phyloP scores from a whole-genome alignment of 2,888 invertebrate genomes.

The Leptinotarsa rubiginosa region DNA sequence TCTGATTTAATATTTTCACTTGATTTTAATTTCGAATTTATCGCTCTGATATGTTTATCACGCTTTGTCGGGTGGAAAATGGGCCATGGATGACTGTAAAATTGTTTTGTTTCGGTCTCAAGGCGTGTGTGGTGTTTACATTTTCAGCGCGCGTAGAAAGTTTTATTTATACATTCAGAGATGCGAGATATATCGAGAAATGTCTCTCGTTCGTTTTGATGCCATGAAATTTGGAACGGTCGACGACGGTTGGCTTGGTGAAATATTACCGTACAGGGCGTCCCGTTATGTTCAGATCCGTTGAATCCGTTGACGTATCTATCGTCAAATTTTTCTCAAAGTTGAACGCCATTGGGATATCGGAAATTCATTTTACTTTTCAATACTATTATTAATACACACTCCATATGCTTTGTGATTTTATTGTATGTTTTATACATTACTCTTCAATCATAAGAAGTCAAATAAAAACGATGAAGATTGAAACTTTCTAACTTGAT shows the following conservation, averaged over 20 bases:
- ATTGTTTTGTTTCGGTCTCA: constrained; percentile 12
- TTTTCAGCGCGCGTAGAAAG: constrained; percentile 11
- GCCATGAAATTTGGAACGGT: not conserved
- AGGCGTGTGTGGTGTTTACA: constrained; percentile 10
- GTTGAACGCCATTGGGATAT: no score
- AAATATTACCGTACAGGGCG: no score
- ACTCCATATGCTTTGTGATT: no score
- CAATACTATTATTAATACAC: no score
- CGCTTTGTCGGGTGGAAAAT: constrained; percentile 12
- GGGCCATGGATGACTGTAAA: not conserved
- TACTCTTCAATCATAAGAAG: no score
- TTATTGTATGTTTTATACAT: no score
- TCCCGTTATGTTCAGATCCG: no score
- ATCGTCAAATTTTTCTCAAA: no score
- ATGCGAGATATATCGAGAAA: not conserved
- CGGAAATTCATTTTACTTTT: no score
- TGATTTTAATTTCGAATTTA: not conserved
- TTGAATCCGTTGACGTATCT: no score
- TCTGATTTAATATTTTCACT: not conserved
- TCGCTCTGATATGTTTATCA: constrained; percentile 17
- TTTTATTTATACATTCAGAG: constrained; percentile 6
- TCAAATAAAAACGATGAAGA: not conserved
- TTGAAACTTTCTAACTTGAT: not conserved
- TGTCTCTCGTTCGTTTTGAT: not conserved
- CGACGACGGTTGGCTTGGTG: no score